Evolutionary conservation across 2,888 invertebrate species (phyloP).

Genomic region (Gymnocheta viridis): DNA sequence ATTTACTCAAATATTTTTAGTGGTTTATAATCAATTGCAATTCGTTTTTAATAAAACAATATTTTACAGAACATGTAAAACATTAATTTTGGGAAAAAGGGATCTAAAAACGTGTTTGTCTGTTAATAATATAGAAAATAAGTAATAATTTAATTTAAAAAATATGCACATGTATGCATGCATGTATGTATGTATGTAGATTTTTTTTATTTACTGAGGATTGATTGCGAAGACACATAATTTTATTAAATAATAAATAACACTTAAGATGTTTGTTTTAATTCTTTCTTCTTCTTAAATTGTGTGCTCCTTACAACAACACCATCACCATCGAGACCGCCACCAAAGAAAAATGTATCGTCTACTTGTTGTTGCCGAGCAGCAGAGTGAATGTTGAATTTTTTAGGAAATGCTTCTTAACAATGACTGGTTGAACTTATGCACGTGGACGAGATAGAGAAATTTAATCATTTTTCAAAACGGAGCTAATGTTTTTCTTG

Average conservation of each 20-base stretch:
- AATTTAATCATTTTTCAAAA: slow-evolving; percentile 77
- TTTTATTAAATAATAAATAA: slow-evolving; percentile 55
- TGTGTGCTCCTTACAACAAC: slow-evolving; percentile 29
- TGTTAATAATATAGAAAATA: too few relatives aligned
- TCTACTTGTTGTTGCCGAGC: not conserved
- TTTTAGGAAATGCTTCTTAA: slow-evolving; percentile 39
- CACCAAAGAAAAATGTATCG: slow-evolving; percentile 18
- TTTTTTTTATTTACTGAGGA: slow-evolving; percentile 28
- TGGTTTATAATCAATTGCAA: too few relatives aligned
- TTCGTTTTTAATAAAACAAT: too few relatives aligned
- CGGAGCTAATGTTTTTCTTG: slow-evolving; percentile 74
- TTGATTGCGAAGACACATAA: slow-evolving; percentile 37
- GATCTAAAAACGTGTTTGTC: too few relatives aligned
- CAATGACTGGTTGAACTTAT: not conserved
- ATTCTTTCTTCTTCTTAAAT: slow-evolving; percentile 9
- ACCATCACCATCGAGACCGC: slow-evolving; percentile 6
- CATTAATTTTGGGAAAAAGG: too few relatives aligned
- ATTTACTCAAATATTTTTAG: too few relatives aligned
- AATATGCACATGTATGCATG: not conserved
- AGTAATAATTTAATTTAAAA: too few relatives aligned
- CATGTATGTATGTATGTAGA: slow-evolving; percentile 2
- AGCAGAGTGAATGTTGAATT: not conserved
- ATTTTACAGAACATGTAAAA: too few relatives aligned
- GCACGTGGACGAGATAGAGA: not conserved
- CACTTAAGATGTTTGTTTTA: slow-evolving; percentile 30